Conservation (phyloP, 2,113 vertebrate genomes). For the Pleuronectes platessa region DNA sequence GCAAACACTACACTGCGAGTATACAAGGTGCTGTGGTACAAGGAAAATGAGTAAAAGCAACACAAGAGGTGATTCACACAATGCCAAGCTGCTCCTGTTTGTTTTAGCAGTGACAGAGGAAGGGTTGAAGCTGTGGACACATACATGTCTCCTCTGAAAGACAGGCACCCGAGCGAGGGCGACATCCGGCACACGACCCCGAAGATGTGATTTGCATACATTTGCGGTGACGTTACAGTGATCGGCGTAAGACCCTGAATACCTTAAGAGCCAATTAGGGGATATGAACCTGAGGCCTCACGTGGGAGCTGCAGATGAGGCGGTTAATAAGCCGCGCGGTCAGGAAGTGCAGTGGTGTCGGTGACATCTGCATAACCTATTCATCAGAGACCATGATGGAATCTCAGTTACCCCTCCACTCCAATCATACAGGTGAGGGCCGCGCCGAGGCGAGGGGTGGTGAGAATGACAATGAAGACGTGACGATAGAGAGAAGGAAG, state of each 20-base stretch:
- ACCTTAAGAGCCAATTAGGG: conserved; percentile 51
- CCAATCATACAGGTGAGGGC: conserved; percentile 64
- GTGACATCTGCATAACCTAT: conserved; percentile 74
- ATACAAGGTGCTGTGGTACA: background rate
- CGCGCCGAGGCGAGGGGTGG: conserved; percentile 34
- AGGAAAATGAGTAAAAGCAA: background rate
- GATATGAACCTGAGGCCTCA: conserved; percentile 15
- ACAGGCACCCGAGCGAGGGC: background rate
- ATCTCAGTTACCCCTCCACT: conserved; percentile 65
- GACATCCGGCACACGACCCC: conserved; percentile 30
- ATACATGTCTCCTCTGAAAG: conserved; percentile 21
- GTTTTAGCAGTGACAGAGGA: conserved; percentile 19
- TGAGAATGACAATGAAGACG: conserved; percentile 58
- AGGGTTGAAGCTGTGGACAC: conserved; percentile 14
- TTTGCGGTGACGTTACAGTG: conserved; percentile 26
- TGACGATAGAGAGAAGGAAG: conserved; percentile 33
- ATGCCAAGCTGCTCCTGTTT: conserved; percentile 4
- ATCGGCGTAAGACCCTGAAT: conserved; percentile 25
- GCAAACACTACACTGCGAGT: background rate
- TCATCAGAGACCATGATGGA: conserved; percentile 68
- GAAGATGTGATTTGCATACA: conserved; percentile 47
- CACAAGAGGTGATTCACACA: conserved; percentile 6
- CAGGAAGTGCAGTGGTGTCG: conserved; percentile 65
- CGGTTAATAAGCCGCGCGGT: conserved; percentile 67
- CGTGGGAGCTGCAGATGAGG: conserved; percentile 6